Base-by-base conservation (phyloP, 2,888 invertebrate genomes). In the Machimus atricapillus region DNA sequence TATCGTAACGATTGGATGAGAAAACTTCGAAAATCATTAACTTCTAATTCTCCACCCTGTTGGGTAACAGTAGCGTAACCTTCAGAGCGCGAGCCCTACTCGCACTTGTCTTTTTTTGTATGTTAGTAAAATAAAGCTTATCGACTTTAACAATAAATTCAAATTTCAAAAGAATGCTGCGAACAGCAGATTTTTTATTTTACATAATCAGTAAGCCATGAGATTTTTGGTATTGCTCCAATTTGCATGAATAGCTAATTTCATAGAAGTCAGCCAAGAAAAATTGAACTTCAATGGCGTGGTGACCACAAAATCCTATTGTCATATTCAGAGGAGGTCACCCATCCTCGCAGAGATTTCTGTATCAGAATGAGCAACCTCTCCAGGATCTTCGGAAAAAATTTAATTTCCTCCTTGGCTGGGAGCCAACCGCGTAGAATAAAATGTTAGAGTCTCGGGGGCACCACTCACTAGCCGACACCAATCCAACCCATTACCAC, bases 321-420 rank as follows among this genome's bases (percentile, higher is more conserved):
- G n/a, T 52, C n/a, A n/a, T n/a, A 46, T 46, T 16, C 12, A 0
- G n/a, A 52, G 52, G 52, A 52, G 52, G 52, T 52, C 52, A 52
- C 52, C 52, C 52, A 52, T 52, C 19, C 27, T 66, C 66, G 66
- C 66, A 66, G 27, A 66, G 66, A 66, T 66, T 23, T 9, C 66
- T 23, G 66, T 27, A 66, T 27, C 66, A 8, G n/a, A 52, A 52
- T 52, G 52, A 52, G 19, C 52, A 52, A 52, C n/a, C 52, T 52
- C 52, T 23, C 19, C 19, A 66, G 66, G 19, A 66, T 66, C 27
- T 66, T 66, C 5, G 23, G 23, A 37, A 83, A 66, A 83, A 83
- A 83, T 83, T 83, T 83, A 58, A 83, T 83, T 83, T 83, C 66
- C 82, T 66, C 4, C 34, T 31, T 83, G 82, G 82, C 82, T 83